Base-by-base conservation (phyloP, 2,797 vertebrate genomes). In the Hephaestus fuliginosus region DNA sequence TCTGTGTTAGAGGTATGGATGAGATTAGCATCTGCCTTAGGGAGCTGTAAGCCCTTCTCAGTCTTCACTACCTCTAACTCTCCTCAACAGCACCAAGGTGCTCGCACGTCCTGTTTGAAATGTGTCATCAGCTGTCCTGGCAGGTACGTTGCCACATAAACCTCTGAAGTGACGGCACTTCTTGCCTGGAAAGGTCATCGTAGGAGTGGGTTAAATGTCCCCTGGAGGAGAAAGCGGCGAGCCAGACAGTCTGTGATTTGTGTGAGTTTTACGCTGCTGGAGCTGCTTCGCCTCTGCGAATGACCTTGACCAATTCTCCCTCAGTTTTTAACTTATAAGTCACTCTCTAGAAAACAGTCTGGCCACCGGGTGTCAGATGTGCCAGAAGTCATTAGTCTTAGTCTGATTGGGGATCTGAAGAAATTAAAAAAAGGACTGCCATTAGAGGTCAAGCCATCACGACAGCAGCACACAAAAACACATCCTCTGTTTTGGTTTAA, bases 401-500 rank as follows among this genome's bases (percentile, higher is more conserved):
- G 88, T 90, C 84, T 92, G 91, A 92, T 92, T 92, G 87, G 84
- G 82, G 76, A 89, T 89, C 86, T 88, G 86, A 89, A 91, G 91
- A 93, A 94, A 93, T 92, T 83, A 88, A 84, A 87, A 82, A 74
- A 76, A 74, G 66, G 72, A 48, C 64, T 85, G 85, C 90, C 86
- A 89, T 93, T 92, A 94, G 93, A 94, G 92, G 89, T 93, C 92
- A 93, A 92, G 90, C 86, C 87, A 89, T 90, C 92, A 91, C 91
- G 91, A 87, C 89, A 93, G 74, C 87, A 83, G 81, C 85, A 86
- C 84, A 89, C 85, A 83, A 89, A 89, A 91, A 90, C 83, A 86
- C 86, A 93, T 92, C 89, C 82, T 89, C 88, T 89, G 90, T 93
- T 93, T 94, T 93, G 89, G 86, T 93, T 94, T 94, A 94, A 95